Evolutionary conservation across 2,888 invertebrate genomes (phyloP).

Genomic region (Heliconius hortense): DNA sequence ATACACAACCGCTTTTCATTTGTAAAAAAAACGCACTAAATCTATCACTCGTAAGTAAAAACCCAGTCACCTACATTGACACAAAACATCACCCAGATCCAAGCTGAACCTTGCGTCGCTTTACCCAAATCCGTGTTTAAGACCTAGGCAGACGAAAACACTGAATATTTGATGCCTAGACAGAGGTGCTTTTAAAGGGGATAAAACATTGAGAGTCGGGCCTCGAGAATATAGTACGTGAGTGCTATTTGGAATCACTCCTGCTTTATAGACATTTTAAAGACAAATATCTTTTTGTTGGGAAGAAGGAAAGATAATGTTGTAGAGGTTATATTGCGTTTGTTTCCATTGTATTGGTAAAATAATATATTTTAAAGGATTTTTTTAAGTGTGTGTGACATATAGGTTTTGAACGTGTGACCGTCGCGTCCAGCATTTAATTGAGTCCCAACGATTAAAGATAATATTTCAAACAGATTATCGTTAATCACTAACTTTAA

Average conservation of each 20-base stretch:
- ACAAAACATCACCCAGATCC: conserved; percentile 57
- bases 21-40: not conserved
- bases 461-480: not conserved
- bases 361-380: not conserved
- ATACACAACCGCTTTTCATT: too few relatives aligned
- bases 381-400: not conserved
- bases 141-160: conserved; percentile 36
- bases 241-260: conserved; percentile 30
- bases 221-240: conserved; percentile 24
- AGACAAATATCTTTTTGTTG: not conserved
- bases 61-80: conserved; percentile 59
- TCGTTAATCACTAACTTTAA: not conserved
- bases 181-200: conserved; percentile 56
- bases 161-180: conserved; percentile 63
- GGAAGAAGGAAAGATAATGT: not conserved
- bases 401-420: not conserved
- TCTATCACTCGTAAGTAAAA: conserved; percentile 16
- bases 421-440: too few relatives aligned
- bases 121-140: conserved; percentile 51
- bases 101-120: conserved; percentile 53
- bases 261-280: conserved; percentile 14
- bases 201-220: conserved; percentile 46
- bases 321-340: not conserved
- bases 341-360: not conserved
- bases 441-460: not conserved